Conservation (phyloP, 2,113 vertebrate species). For the Antigone vipio region DNA sequence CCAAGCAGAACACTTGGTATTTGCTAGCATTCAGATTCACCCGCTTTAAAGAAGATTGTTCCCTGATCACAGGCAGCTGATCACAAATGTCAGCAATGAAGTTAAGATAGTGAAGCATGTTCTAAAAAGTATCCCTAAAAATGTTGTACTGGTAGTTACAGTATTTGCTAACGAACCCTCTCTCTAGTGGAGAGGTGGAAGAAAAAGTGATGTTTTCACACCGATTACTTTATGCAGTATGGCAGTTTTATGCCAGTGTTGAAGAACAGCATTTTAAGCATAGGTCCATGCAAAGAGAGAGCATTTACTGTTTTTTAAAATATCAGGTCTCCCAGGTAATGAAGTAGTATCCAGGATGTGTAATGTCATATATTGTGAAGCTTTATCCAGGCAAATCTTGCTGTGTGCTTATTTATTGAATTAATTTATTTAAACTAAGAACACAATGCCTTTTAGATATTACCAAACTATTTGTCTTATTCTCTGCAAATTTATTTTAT, state of each 20-base stretch:
- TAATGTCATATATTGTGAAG: not conserved
- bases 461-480: not conserved
- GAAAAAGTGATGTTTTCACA: not conserved
- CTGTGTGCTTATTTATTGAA: not conserved
- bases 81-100: not conserved
- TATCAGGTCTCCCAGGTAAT: not conserved
- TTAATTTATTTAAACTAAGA: not conserved
- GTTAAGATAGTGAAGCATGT: rapidly evolving
- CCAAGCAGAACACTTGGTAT: not conserved
- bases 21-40: not conserved
- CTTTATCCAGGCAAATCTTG: not conserved
- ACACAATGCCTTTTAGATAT: not conserved
- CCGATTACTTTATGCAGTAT: not conserved
- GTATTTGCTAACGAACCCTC: not conserved
- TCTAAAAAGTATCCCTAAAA: not conserved
- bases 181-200: not conserved
- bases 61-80: not conserved
- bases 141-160: not conserved
- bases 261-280: not conserved
- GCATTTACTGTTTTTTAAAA: not conserved
- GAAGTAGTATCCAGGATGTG: not conserved
- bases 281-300: not conserved
- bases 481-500: not conserved
- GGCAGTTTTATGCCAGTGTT: not conserved
- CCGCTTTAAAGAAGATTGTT: not conserved